Evolutionary conservation across 2,888 invertebrate genomes (phyloP), one percentile per base, ranked within the genome.

Genomic region (Meloe dianella): DNA sequence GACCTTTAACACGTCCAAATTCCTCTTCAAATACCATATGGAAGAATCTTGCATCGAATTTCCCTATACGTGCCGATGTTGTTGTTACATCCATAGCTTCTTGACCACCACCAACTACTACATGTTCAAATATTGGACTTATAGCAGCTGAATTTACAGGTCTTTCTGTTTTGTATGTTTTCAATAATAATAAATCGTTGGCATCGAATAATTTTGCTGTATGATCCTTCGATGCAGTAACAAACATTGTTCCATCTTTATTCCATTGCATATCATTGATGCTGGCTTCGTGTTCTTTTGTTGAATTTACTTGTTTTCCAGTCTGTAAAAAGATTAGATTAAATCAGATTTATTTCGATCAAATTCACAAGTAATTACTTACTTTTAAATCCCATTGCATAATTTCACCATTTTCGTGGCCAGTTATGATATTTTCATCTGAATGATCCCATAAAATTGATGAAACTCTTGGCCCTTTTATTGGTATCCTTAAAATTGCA

Each of bases 51-150:
- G 92, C 96, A 83, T 99, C 98, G 82, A 99, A 99, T 86, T 98
- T 98, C 62, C 98, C 99, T 69, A 95, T 91, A 75, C 95, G 89
- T 0, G 96, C 91, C 0, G 96, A 95, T 0, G 97, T 98, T 1
- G 96, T 97, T 57, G 97, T 97, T 67, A 98, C 98, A 80, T 97
- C 97, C 95, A 98, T 98, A 65, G 99, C 99, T 84, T 99, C 99
- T 86, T 99, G 99, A 77, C 99, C 99, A 84, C 99, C 99, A 68
- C 99, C 99, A 57, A 99, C 87, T 1, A 97, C 94, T 7, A 98
- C 98, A 86, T 99, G 98, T 84, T 98, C 97, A 64, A 91, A 86
- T 73, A 95, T 93, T 0, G 99, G 98, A 71, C 98, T 97, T 70
- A 99, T 92, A 1, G 98, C 93, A 0, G 98, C 99, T 0, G 98